These are phyloP conservation scores for Actinemys pallida DNA, from an alignment of 2,113 vertebrate genomes.

Conservation along the genomic window DNA sequence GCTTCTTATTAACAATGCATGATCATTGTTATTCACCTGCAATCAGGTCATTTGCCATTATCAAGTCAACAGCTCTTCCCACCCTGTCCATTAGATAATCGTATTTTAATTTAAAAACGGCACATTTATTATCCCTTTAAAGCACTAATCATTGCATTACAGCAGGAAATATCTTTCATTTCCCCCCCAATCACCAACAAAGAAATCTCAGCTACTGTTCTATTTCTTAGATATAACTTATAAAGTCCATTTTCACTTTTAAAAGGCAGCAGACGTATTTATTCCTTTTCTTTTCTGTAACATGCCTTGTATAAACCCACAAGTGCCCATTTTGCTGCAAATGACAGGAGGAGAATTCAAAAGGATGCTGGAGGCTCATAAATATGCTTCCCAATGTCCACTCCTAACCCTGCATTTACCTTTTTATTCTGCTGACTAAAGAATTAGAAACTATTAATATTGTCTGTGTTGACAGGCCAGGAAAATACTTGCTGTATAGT, in stretches of 20 bases:
- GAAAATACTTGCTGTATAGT: constrained; percentile 69
- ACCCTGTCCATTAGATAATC: constrained; percentile 50
- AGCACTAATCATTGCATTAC: constrained; percentile 31
- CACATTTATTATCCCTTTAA: constrained; percentile 35
- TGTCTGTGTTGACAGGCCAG: constrained; percentile 66
- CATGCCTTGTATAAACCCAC: constrained; percentile 64
- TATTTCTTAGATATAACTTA: constrained; percentile 21
- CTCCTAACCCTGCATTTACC: constrained; percentile 15
- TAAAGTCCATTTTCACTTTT: constrained; percentile 42
- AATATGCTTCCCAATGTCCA: constrained; percentile 43
- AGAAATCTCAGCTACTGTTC: constrained; percentile 45
- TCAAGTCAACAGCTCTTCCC: constrained; percentile 46
- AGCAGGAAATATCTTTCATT: constrained; percentile 36
- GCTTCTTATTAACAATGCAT: constrained; percentile 29
- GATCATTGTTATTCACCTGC: constrained; percentile 63
- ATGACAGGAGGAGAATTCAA: constrained; percentile 67
- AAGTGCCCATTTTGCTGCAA: constrained; percentile 65
- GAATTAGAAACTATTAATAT: constrained; percentile 75
- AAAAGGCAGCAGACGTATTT: constrained; percentile 60
- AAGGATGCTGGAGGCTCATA: constrained; percentile 60
- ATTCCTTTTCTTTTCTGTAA: constrained; percentile 48
- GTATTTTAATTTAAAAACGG: constrained; percentile 52
- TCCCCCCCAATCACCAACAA: constrained; percentile 36
- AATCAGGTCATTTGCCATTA: constrained; percentile 57
- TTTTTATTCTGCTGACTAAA: constrained; percentile 72